Conservation (phyloP, 2,797 vertebrate species). For the Linurgus olivaceus region DNA sequence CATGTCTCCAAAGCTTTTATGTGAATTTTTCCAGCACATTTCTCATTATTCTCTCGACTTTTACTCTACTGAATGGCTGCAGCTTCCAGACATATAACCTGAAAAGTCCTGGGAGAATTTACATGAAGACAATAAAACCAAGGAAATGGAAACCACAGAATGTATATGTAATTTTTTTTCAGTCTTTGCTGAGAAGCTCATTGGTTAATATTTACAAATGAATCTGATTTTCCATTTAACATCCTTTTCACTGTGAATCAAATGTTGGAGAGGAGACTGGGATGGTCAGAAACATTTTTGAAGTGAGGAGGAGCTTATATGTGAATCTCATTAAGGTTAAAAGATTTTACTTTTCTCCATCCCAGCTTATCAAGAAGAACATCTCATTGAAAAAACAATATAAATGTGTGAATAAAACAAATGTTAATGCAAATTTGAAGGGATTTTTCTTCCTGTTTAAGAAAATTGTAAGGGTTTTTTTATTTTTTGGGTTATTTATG, state of each 20-base stretch:
- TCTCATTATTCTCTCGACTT: constrained; percentile 77
- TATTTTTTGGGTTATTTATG: background rate
- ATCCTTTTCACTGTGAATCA: constrained; percentile 36
- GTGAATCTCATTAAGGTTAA: constrained; percentile 69
- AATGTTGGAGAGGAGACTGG: constrained; percentile 19
- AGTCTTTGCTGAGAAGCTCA: constrained; percentile 36
- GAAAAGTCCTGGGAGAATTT: constrained; percentile 79
- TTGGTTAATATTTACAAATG: constrained; percentile 57
- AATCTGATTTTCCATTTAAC: constrained; percentile 68
- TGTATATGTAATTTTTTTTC: constrained; percentile 51
- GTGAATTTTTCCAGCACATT: constrained; percentile 78
- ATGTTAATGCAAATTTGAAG: background rate
- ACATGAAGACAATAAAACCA: constrained; percentile 72
- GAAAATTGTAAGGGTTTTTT: background rate
- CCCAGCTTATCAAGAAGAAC: constrained; percentile 29
- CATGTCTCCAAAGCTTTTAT: constrained; percentile 77
- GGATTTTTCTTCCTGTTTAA: background rate
- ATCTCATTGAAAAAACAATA: background rate
- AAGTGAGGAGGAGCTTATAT: constrained; percentile 52
- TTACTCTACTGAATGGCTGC: constrained; percentile 71
- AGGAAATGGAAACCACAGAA: constrained; percentile 75
- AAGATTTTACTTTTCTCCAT: constrained; percentile 18
- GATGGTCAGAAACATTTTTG: constrained; percentile 50
- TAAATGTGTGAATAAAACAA: constrained; percentile 5
- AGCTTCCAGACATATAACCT: constrained; percentile 77